phyloP scores from a whole-genome alignment of 2,888 invertebrate species.

The Limnephilus rhombicus region DNA sequence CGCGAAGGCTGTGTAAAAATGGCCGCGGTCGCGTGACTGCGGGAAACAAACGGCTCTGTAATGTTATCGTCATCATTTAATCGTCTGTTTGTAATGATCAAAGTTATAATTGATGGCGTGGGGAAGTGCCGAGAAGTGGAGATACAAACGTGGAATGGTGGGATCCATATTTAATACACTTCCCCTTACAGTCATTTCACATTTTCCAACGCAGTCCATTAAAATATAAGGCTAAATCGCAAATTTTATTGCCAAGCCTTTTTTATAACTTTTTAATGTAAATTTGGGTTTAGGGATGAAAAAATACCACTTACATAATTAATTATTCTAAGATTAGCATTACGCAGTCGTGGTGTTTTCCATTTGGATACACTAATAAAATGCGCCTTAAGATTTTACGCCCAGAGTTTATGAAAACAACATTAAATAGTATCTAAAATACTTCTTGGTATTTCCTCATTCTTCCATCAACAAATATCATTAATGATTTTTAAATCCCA shows the following conservation, averaged over 20 bases:
- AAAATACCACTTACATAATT: background rate
- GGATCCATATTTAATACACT: conserved; percentile 26
- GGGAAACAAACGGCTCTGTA: conserved; percentile 28
- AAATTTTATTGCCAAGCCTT: background rate
- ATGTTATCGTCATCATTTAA: background rate
- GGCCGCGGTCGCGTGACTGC: conserved; percentile 27
- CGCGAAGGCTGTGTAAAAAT: background rate
- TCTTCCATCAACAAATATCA: background rate
- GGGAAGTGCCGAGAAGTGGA: conserved; percentile 9
- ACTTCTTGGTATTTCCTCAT: background rate
- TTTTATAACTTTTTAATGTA: background rate
- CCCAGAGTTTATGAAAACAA: background rate
- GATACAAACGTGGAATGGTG: conserved; percentile 28
- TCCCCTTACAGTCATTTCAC: background rate
- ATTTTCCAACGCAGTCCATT: conserved; percentile 2
- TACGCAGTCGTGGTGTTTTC: background rate
- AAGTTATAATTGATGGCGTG: conserved; percentile 46
- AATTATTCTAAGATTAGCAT: no score
- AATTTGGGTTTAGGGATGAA: background rate
- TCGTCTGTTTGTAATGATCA: conserved; percentile 43
- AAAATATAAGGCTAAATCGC: background rate
- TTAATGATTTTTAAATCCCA: background rate
- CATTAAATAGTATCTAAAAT: background rate
- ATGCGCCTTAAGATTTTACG: background rate
- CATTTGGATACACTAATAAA: background rate